phyloP scores from a whole-genome alignment of 2,888 invertebrate genomes.

The Nyleta sp. region DNA sequence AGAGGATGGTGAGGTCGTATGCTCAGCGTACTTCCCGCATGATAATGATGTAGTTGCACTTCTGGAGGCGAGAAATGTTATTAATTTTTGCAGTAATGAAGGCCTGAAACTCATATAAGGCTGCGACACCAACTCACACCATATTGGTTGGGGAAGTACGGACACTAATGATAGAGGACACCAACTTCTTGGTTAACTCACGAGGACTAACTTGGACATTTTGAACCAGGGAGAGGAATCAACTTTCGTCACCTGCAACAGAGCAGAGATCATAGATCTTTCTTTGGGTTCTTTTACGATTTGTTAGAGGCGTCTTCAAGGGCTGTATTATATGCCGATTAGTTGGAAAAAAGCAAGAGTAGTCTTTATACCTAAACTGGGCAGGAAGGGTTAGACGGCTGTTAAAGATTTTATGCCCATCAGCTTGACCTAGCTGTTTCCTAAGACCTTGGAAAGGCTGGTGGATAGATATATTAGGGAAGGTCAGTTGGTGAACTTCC shows the following conservation, averaged over 20 bases:
- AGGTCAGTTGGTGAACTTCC: neutral
- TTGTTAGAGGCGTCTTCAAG: no score
- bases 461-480: conserved; percentile 56
- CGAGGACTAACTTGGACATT: neutral
- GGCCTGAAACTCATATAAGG: neutral
- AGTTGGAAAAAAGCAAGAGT: conserved; percentile 18
- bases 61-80: neutral
- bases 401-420: no score
- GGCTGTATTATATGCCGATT: neutral
- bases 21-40: no score
- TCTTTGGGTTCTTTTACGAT: neutral
- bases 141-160: neutral
- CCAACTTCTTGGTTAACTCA: neutral
- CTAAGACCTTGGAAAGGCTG: no score
- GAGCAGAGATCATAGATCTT: conserved; percentile 16
- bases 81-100: neutral
- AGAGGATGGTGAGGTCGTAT: no score
- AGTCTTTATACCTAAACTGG: conserved; percentile 4
- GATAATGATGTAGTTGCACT: neutral
- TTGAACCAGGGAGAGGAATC: neutral
- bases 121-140: conserved; percentile 15
- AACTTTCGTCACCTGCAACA: neutral
- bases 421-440: no score
- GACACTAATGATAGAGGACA: neutral
- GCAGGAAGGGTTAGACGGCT: no score